phyloP scores from a whole-genome alignment of 2,113 vertebrate species.

The Alces alces region DNA sequence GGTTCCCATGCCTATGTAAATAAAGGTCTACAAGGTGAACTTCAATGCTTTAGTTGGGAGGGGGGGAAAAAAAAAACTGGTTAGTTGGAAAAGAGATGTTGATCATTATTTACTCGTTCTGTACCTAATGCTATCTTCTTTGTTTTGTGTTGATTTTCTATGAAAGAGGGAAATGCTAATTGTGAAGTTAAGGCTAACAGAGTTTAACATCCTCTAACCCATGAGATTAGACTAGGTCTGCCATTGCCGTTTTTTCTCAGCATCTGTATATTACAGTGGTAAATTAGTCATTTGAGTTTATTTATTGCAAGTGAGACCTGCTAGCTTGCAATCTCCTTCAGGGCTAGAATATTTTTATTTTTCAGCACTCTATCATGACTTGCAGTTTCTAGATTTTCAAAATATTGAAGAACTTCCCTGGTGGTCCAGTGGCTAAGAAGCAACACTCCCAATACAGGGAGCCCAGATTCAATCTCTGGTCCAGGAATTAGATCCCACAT shows the following conservation, averaged over 20 bases:
- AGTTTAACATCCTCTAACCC: not conserved
- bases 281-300: not conserved
- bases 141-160: not conserved
- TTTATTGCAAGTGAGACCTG: not conserved
- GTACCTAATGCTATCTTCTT: not conserved
- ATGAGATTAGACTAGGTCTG: not conserved
- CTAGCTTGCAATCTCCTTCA: not conserved
- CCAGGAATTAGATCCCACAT: not conserved
- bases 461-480: not conserved
- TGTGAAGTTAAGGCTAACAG: not conserved
- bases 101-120: not conserved
- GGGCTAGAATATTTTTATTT: not conserved
- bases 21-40: not conserved
- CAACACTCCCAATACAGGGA: not conserved
- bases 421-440: not conserved
- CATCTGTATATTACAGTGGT: not conserved
- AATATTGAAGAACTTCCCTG: not conserved
- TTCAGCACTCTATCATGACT: not conserved
- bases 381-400: not conserved
- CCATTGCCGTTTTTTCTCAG: not conserved
- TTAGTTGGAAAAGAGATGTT: not conserved
- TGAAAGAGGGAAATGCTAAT: not conserved
- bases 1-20: not conserved
- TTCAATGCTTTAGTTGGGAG: not conserved
- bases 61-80: not conserved